Evolutionary conservation across 1,140 invertebrate genomes (phyloP).

Genomic region (Venturia canescens): DNA sequence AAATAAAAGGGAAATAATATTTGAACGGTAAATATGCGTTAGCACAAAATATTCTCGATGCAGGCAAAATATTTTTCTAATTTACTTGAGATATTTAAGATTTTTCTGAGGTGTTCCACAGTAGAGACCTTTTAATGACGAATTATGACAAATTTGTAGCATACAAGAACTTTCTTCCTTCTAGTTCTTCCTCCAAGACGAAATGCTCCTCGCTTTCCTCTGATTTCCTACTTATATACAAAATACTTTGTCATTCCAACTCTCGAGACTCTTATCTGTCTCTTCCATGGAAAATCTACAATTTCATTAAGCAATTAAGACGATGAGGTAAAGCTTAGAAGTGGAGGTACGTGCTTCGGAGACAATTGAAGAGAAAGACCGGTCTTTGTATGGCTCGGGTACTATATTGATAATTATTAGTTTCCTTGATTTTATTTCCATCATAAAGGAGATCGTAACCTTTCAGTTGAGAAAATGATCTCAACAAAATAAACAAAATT

Average conservation of each 20-base stretch:
- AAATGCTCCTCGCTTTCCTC: slow-evolving; percentile 2
- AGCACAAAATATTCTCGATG: too few relatives aligned
- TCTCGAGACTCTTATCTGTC: slow-evolving; percentile 1
- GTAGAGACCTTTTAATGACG: too few relatives aligned
- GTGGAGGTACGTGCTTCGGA: not conserved
- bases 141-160: not conserved
- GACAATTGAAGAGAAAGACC: not conserved
- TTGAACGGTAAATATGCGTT: too few relatives aligned
- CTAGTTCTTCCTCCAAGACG: not conserved
- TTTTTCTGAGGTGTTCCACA: too few relatives aligned
- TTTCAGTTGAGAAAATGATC: too few relatives aligned
- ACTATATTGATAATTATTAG: not conserved
- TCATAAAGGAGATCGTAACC: too few relatives aligned
- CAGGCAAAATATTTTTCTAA: too few relatives aligned
- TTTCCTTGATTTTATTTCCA: not conserved
- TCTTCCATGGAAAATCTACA: not conserved
- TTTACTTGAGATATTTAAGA: too few relatives aligned
- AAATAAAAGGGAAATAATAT: too few relatives aligned
- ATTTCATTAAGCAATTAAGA: slow-evolving; percentile 18
- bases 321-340: not conserved
- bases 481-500: too few relatives aligned
- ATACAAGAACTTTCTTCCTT: not conserved
- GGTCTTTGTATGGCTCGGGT: not conserved
- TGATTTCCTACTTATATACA: not conserved
- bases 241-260: not conserved